Base-by-base conservation (phyloP, 2,888 invertebrate genomes). In the Lumbricus terrestris region DNA sequence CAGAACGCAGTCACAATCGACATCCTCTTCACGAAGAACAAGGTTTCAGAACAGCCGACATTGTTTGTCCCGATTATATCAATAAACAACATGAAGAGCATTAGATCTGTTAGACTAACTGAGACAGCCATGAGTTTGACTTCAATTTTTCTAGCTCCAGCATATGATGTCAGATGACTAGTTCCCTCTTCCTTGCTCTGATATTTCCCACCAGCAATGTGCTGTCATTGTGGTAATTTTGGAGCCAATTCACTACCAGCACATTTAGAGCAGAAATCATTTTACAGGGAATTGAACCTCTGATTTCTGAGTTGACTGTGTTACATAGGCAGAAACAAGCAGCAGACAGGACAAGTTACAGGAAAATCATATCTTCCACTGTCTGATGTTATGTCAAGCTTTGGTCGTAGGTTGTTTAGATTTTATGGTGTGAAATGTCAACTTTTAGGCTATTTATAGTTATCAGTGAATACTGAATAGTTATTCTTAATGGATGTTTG, bases 1-100 rank as follows among this genome's bases (percentile, higher is more conserved):
- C 96, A 98, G 89, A 97, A 97, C 93, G 98, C 98, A 94, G 97
- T 98, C 0, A 98, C 98, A 0, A 97, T 99, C 92, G 99, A 99
- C 95, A 97, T 99, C 93, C 96, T 99, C 47, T 99, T 99, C 95
- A 98, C 98, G 35, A 98, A 99, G 95, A 97, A 97, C 93, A 96
- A 96, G 93, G 96, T 96, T 92, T 92, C 93, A n/a, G 85, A 34
- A 18, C 85, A 23, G 34, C 20, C 23, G 29, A n/a, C n/a, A n/a
- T 85, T 85, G n/a, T 16, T 38, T 1, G 38, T 11, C 38, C 23
- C 34, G 20, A 38, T 38, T n/a, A n/a, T 88, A 88, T 88, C 38
- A 88, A 37, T 69, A 69, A 23, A 34, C 83, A 90, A 34, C 29
- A 35, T 69, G 69, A 69, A 69, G 69, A n/a, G 8, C 29, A 69